phyloP scores from a whole-genome alignment of 2,797 vertebrate genomes.

The Helarctos malayanus region DNA sequence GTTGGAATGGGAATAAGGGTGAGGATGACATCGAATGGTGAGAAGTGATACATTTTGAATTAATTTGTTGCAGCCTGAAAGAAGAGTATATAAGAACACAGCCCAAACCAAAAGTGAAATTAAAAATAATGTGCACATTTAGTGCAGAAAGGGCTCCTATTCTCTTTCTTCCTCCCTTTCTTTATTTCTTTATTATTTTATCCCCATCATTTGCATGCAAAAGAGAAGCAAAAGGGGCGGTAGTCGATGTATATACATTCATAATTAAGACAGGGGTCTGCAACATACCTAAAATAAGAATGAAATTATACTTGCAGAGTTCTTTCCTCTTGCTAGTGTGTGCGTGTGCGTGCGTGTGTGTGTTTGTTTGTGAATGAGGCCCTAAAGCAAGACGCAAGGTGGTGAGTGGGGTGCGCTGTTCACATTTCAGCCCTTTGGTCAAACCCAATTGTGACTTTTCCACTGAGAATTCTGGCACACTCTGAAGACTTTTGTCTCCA shows the following conservation, averaged over 20 bases:
- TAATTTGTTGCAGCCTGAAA: background rate
- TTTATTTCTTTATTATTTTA: background rate
- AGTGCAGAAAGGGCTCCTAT: background rate
- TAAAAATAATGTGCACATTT: background rate
- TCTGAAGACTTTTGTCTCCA: slow-evolving; percentile 1
- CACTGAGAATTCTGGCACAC: background rate
- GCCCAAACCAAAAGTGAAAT: background rate
- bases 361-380: background rate
- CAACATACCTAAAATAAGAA: background rate
- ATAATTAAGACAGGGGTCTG: background rate
- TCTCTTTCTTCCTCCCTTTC: background rate
- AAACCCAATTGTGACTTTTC: background rate
- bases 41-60: background rate
- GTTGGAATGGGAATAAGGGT: background rate
- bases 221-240: background rate
- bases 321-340: background rate
- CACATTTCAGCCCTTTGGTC: background rate
- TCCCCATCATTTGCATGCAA: background rate
- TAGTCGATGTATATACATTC: background rate
- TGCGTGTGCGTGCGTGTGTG: background rate
- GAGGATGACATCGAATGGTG: background rate
- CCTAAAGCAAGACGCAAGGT: background rate
- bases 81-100: background rate
- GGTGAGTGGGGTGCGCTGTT: background rate
- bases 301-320: background rate